Conservation (phyloP, 1,140 invertebrate genomes). For the Neodiprion lecontei region DNA sequence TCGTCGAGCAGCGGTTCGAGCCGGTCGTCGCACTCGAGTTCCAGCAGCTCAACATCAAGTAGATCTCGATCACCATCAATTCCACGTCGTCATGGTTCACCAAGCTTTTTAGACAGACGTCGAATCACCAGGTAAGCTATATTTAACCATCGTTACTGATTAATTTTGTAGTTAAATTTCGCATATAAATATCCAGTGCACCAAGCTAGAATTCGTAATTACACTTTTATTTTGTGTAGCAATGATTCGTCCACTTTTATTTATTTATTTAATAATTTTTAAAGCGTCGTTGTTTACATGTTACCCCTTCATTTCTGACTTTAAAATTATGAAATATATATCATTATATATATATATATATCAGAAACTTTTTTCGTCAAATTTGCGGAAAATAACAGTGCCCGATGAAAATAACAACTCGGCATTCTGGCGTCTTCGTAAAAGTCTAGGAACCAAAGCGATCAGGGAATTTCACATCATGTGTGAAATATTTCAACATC, state of each 20-base stretch:
- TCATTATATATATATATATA: too few relatives aligned
- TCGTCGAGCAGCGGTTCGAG: constrained; percentile 49
- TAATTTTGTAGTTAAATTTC: constrained; percentile 18
- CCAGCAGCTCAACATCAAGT: constrained; percentile 54
- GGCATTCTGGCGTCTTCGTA: too few relatives aligned
- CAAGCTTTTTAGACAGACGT: constrained; percentile 87
- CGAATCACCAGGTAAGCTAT: constrained; percentile 85
- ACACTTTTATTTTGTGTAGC: constrained; percentile 25
- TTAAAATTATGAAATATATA: not conserved
- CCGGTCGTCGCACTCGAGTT: constrained; percentile 44
- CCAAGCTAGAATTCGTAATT: constrained; percentile 31
- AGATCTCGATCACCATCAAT: constrained; percentile 84
- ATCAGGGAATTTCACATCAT: too few relatives aligned
- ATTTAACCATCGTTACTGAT: constrained; percentile 16
- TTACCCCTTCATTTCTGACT: constrained; percentile 17
- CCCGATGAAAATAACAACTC: too few relatives aligned
- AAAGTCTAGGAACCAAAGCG: too few relatives aligned
- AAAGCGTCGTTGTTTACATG: constrained; percentile 14
- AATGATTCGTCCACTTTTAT: constrained; percentile 23
- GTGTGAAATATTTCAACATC: too few relatives aligned
- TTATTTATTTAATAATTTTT: constrained; percentile 18
- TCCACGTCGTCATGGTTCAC: constrained; percentile 85
- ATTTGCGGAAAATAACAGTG: too few relatives aligned
- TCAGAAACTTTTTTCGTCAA: too few relatives aligned
- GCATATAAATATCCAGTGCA: constrained; percentile 28